Conservation (phyloP, 2,888 invertebrate genomes). For the Pemphredon lugubris region DNA sequence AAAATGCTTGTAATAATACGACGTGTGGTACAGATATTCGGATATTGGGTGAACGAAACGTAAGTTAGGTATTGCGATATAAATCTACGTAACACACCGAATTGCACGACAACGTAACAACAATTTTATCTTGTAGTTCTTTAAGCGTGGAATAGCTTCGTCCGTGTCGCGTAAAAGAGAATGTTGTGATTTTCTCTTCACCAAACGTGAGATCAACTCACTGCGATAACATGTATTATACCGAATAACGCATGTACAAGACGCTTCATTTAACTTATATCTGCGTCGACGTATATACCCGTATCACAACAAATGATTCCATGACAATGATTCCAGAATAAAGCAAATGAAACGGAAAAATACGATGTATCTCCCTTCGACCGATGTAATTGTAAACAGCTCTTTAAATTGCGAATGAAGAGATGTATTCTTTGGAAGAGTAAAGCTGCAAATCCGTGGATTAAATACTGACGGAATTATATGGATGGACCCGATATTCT, state of each 20-base stretch:
- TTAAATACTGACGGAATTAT: slow-evolving; percentile 65
- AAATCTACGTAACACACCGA: neutral
- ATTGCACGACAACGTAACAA: neutral
- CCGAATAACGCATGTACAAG: slow-evolving; percentile 22
- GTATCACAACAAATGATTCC: slow-evolving; percentile 53
- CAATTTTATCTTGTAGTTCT: neutral
- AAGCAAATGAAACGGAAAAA: slow-evolving; percentile 28
- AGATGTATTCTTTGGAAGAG: slow-evolving; percentile 43
- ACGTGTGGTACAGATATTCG: too few relatives aligned
- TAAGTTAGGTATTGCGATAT: neutral
- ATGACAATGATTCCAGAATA: neutral
- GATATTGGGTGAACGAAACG: slow-evolving; percentile 13
- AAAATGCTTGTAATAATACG: too few relatives aligned
- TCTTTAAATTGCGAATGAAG: slow-evolving; percentile 27
- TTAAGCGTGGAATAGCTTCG: slow-evolving; percentile 1
- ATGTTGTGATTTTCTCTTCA: slow-evolving; percentile 14
- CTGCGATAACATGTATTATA: slow-evolving; percentile 28
- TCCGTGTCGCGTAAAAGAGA: slow-evolving; percentile 28
- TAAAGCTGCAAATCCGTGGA: slow-evolving; percentile 41
- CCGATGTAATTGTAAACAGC: slow-evolving; percentile 22
- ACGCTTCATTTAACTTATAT: slow-evolving; percentile 13
- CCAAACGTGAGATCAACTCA: slow-evolving; percentile 43
- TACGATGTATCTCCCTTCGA: slow-evolving; percentile 1
- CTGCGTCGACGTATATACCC: slow-evolving; percentile 9
- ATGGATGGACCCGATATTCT: slow-evolving; percentile 61